These are phyloP conservation scores for Dreissena polymorpha DNA, from an alignment of 1,140 invertebrate species.

Conservation along the genomic window DNA sequence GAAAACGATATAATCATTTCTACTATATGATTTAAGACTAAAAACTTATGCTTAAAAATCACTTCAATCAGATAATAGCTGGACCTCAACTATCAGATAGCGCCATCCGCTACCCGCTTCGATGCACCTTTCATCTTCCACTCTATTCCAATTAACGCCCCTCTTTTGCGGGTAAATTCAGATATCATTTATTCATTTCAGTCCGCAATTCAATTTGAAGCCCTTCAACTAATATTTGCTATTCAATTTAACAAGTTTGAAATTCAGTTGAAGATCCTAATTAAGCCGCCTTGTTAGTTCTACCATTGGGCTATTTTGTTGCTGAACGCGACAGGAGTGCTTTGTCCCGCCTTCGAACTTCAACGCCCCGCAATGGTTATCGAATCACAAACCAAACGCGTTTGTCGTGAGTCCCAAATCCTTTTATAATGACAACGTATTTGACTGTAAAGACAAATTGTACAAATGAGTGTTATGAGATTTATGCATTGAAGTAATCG, in stretches of 20 bases:
- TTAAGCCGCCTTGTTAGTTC: not conserved
- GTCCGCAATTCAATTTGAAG: not conserved
- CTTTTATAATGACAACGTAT: constrained; percentile 13
- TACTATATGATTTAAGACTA: too few species aligned
- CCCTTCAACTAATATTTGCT: constrained; percentile 5
- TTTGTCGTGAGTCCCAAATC: not conserved
- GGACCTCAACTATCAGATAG: too few species aligned
- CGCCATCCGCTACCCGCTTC: too few species aligned
- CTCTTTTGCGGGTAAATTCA: too few species aligned
- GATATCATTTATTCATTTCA: too few species aligned
- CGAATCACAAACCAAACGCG: constrained; percentile 3
- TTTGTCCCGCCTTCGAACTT: constrained; percentile 9
- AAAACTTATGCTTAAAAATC: too few species aligned
- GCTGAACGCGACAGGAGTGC: not conserved
- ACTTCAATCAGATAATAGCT: too few species aligned
- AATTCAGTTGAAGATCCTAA: constrained; percentile 3
- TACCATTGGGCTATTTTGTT: not conserved
- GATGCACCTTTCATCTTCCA: too few species aligned
- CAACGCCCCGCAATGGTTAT: not conserved
- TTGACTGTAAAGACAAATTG: not conserved
- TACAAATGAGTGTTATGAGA: constrained; percentile 22
- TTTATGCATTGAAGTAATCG: constrained; percentile 34
- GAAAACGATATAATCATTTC: too few species aligned
- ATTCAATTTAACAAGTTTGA: constrained; percentile 6
- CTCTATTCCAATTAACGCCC: too few species aligned